phyloP scores from a whole-genome alignment of 30 jellyfish, hydroid and myxozoan genomes.

The Morbakka virulenta region DNA sequence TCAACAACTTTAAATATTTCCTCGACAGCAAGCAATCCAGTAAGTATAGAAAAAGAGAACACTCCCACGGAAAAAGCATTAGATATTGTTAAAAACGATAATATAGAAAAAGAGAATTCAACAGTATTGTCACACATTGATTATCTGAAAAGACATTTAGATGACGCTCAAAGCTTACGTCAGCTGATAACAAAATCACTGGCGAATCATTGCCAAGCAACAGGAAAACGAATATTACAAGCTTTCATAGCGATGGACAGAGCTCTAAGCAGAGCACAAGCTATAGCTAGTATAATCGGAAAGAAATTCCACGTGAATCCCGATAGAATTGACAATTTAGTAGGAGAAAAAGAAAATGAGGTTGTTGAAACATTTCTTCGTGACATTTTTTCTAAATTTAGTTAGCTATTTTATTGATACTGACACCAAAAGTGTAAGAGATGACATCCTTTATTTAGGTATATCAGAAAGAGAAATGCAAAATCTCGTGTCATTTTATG shows the following conservation, averaged over 20 bases:
- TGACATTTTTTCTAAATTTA: slow-evolving; percentile 82
- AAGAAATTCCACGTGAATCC: slow-evolving; percentile 84
- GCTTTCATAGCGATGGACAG: slow-evolving; percentile 99
- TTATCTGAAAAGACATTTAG: slow-evolving; percentile 76
- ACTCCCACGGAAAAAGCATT: neutral
- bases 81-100: neutral
- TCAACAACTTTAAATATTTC: neutral
- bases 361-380: slow-evolving; percentile 96
- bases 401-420: too few species aligned
- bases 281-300: slow-evolving; percentile 94
- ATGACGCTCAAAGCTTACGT: slow-evolving; percentile 86
- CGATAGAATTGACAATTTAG: slow-evolving; percentile 71
- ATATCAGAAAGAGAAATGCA: too few species aligned
- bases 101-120: neutral
- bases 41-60: neutral
- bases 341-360: slow-evolving; percentile 88
- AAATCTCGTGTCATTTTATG: too few species aligned
- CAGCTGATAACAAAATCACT: slow-evolving; percentile 86
- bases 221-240: slow-evolving; percentile 88
- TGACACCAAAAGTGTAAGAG: too few species aligned
- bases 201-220: slow-evolving; percentile 94
- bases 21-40: neutral
- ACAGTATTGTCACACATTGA: slow-evolving; percentile 54
- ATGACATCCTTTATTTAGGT: too few species aligned
- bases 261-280: slow-evolving; percentile 96